Evolutionary conservation across 2,888 invertebrate genomes (phyloP).

Genomic region (Metopia argyrocephala): DNA sequence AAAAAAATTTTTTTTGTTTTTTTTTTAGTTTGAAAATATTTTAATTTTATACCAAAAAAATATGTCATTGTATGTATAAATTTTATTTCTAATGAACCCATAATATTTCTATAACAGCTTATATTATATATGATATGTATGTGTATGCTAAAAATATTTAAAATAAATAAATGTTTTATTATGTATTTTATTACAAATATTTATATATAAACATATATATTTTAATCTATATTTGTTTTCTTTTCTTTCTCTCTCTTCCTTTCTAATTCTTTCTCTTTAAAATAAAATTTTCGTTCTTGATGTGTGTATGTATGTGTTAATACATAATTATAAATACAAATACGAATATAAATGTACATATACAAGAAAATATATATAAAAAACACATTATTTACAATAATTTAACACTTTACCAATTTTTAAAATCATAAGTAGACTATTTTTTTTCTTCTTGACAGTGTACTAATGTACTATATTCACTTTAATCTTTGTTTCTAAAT

Average conservation of each 20-base stretch:
- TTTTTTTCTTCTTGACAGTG: constrained; percentile 46
- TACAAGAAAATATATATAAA: background rate
- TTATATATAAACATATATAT: background rate
- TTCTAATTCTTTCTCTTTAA: constrained; percentile 41
- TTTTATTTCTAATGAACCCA: too few relatives aligned
- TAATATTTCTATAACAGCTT: too few relatives aligned
- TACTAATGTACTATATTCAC: constrained; percentile 24
- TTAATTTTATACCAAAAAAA: too few relatives aligned
- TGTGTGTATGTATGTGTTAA: constrained; percentile 54
- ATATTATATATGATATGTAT: too few relatives aligned
- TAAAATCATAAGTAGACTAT: constrained; percentile 36
- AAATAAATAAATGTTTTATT: constrained; percentile 38
- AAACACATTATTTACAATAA: constrained; percentile 23
- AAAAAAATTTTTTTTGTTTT: too few relatives aligned
- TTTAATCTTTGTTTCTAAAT: background rate
- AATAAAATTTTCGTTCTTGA: constrained; percentile 35
- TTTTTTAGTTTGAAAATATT: too few relatives aligned
- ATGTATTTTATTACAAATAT: constrained; percentile 24
- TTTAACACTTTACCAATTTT: constrained; percentile 39
- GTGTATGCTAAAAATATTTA: too few relatives aligned
- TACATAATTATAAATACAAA: background rate
- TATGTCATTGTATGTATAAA: too few relatives aligned
- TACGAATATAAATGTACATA: background rate
- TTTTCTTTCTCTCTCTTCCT: constrained; percentile 29
- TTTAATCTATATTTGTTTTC: constrained; percentile 35